phyloP scores from a whole-genome alignment of 2,797 vertebrate species.

The Dermochelys coriacea region DNA sequence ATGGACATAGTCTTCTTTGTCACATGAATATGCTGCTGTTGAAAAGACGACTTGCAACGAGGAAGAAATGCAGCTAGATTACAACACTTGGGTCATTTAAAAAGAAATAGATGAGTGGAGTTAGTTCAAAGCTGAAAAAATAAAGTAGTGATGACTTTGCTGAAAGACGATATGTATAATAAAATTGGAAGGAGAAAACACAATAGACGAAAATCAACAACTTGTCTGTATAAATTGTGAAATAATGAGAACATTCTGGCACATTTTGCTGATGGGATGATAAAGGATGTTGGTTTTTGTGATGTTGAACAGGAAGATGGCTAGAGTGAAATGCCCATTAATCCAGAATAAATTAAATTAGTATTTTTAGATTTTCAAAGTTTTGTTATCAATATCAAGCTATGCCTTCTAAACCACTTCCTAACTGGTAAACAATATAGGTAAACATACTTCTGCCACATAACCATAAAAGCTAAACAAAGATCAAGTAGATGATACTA shows the following conservation, averaged over 20 bases:
- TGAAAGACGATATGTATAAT: neutral
- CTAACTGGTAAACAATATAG: neutral
- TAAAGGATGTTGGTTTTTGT: neutral
- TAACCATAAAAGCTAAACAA: neutral
- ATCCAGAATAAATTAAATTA: neutral
- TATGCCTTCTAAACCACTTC: neutral
- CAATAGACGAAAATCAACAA: neutral
- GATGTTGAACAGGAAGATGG: neutral
- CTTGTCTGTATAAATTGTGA: neutral
- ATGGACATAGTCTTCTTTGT: neutral
- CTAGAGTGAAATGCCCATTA: rapidly evolving
- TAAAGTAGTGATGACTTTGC: neutral
- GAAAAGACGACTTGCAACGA: neutral
- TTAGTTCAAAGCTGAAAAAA: neutral
- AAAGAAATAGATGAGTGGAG: neutral
- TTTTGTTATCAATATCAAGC: neutral
- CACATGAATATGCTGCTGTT: neutral
- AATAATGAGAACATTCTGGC: rapidly evolving
- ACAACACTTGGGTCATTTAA: neutral
- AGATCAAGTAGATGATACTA: neutral
- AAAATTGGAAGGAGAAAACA: neutral
- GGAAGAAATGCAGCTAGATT: constrained; percentile 10
- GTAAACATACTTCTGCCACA: neutral
- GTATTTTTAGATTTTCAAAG: neutral
- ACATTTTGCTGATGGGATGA: neutral